These are phyloP conservation scores for Mya arenaria DNA, from an alignment of 1,140 invertebrate species.

Conservation along the genomic window DNA sequence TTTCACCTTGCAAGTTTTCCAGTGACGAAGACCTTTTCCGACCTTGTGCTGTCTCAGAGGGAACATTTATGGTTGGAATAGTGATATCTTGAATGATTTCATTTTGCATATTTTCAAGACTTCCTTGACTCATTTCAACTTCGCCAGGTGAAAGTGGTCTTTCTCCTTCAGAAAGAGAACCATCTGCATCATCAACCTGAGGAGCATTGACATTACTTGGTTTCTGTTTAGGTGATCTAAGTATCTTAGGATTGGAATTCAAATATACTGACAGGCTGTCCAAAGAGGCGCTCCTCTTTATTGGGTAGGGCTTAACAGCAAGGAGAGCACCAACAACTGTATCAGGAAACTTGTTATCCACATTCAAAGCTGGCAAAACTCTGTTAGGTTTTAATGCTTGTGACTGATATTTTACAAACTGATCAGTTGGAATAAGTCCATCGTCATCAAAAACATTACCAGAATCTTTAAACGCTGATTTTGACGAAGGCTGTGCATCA, in stretches of 20 bases:
- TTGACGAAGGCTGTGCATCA: slow-evolving; percentile 28
- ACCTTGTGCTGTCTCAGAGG: no score
- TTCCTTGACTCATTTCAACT: slow-evolving; percentile 29
- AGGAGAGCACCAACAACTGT: slow-evolving; percentile 36
- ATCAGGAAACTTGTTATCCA: slow-evolving; percentile 37
- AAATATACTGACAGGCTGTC: slow-evolving; percentile 28
- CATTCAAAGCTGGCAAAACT: neutral
- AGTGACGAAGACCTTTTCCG: slow-evolving; percentile 60
- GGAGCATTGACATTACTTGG: no score
- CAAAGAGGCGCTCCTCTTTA: slow-evolving; percentile 27
- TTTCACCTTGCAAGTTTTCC: slow-evolving; percentile 51
- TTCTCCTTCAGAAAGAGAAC: neutral
- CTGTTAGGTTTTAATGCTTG: no score
- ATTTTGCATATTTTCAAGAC: slow-evolving; percentile 17
- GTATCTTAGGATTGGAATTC: slow-evolving; percentile 11
- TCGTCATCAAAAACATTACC: slow-evolving; percentile 73
- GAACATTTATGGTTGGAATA: neutral
- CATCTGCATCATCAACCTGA: neutral
- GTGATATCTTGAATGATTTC: neutral
- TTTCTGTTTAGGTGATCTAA: no score
- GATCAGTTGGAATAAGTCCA: no score
- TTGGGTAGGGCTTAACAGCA: slow-evolving; percentile 20
- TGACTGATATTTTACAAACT: no score
- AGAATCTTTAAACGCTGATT: slow-evolving; percentile 67
- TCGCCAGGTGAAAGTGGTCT: slow-evolving; percentile 61